Base-by-base conservation (phyloP, 92 coral and sea anemone species). In the Isaurus tuberculatus region DNA sequence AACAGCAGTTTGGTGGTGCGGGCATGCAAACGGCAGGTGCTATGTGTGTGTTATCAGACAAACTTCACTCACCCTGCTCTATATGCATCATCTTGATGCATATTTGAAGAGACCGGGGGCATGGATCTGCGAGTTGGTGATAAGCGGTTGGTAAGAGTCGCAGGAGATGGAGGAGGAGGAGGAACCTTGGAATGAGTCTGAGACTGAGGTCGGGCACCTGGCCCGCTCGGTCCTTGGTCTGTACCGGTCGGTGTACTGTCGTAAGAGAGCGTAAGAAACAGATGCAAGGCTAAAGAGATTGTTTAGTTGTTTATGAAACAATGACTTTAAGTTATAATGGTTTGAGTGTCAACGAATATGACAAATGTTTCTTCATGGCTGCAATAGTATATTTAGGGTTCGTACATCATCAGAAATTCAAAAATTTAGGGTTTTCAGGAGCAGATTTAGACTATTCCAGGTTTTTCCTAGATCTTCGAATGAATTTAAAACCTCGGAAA, bases 71-170 rank as follows among this genome's bases (percentile, higher is more conserved):
- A 96, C 99, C 97, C 98, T 44, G 98, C 88, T 75, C 98, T 94
- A 86, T 88, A 91, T 85, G 98, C 85, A 90, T 96, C 97, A 79
- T 96, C 99, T 86, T 93, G 98, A 80, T 94, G 95, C 60, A 83
- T 87, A 58, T 77, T 77, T 51, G 94, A 86, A 28, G 99, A 89
- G 32, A 90, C 98, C 22, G 99, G 99, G 74, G 99, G 99, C 77
- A 96, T 89, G 8, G 99, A 96, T 87, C 98, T 92, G 83, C 99
- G 98, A 46, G 94, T 91, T 55, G 99, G 99, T 79, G 92, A 94
- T 79, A 94, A 91, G 44, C 98, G 94, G 89, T 92, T 94, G 40
- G 97, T 78, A 32, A 94, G 65, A 51, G 88, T 84, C 46, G 85
- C 88, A 55, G 94, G 84, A 28, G 93, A 95, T 15, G 97, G 63